Base-by-base conservation (phyloP, 2,888 invertebrate species). In the Pimpla rufipes region DNA sequence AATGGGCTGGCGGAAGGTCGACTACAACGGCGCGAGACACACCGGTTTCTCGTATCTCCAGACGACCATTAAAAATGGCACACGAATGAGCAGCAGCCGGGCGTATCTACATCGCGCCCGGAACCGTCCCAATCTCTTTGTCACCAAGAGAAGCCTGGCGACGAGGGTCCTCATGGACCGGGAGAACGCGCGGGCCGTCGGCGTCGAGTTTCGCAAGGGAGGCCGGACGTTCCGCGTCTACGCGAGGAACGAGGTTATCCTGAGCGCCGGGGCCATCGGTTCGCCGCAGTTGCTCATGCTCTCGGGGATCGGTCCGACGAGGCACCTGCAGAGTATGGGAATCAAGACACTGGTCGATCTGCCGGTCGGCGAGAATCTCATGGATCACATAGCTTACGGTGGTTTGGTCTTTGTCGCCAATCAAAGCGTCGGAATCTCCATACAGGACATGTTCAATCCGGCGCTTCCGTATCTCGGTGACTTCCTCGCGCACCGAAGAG, bases 221-320 rank as follows among this genome's bases (percentile, higher is more conserved):
- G 94, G 94, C 21, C 85, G 88, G 29, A 90, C 87, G 10, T 88
- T 90, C 42, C 93, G 93, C 10, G 95, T 95, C 0, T 93, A 91
- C 62, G 97, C 96, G 0, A 94, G 94, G 1, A 97, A 96, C 91
- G 98, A 98, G 93, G 96, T 99, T 0, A 97, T 98, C 74, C 89
- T 98, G 16, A 96, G 97, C 13, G 97, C 97, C 1, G 98, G 98
- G 0, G 95, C 98, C 1, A 96, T 99, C 85, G 97, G 97, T 89
- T 97, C 98, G 0, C 98, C 98, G 0, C 98, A 99, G 92, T 92
- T 99, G 2, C 94, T 99, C 10, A 97, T 98, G 97, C 93, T 99
- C 5, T 98, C 98, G 6, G 95, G 95, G 2, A 90, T 96, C 7
- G 96, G 96, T 0, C 96, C 96, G 1, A 93, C 90, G 87, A 89